A percentile compares a stretch with the other conserved stretches of the same genome.
phyloP scores from a whole-genome alignment of 2,797 vertebrate genomes.

The Mormyrops attenuatus region DNA sequence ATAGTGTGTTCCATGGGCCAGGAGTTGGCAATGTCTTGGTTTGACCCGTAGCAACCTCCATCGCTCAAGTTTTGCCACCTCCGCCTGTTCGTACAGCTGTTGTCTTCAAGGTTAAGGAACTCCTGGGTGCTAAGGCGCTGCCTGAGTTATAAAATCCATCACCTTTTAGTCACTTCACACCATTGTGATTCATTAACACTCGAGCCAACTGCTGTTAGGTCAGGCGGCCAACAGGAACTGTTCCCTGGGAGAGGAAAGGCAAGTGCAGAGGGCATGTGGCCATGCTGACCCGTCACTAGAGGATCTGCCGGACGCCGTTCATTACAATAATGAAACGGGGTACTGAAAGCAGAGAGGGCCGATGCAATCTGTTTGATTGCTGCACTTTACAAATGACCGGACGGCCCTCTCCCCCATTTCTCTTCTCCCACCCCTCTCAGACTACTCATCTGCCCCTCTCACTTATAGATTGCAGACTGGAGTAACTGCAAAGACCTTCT shows the following conservation, averaged over 20 bases:
- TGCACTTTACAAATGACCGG: constrained; percentile 20
- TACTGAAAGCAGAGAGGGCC: neutral
- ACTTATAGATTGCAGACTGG: constrained; percentile 3
- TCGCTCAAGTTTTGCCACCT: neutral
- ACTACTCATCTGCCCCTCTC: neutral
- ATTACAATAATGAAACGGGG: constrained; percentile 21
- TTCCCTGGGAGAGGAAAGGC: neutral
- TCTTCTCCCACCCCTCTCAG: neutral
- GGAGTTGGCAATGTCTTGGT: neutral
- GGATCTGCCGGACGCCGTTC: neutral
- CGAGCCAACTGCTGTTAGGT: neutral
- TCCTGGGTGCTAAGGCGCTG: neutral
- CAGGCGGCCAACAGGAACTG: neutral
- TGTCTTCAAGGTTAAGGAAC: neutral
- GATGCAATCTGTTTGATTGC: constrained; percentile 18
- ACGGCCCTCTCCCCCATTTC: neutral
- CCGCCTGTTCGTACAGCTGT: neutral
- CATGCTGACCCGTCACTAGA: neutral
- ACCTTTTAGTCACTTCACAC: neutral
- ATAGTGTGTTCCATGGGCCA: neutral
- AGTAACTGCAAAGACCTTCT: constrained; percentile 6
- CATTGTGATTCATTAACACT: neutral
- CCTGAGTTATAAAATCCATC: neutral
- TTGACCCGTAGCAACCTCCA: neutral
- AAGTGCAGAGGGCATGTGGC: neutral